Conservation (phyloP, 2,797 vertebrate species). For the Pempheris klunzingeri region DNA sequence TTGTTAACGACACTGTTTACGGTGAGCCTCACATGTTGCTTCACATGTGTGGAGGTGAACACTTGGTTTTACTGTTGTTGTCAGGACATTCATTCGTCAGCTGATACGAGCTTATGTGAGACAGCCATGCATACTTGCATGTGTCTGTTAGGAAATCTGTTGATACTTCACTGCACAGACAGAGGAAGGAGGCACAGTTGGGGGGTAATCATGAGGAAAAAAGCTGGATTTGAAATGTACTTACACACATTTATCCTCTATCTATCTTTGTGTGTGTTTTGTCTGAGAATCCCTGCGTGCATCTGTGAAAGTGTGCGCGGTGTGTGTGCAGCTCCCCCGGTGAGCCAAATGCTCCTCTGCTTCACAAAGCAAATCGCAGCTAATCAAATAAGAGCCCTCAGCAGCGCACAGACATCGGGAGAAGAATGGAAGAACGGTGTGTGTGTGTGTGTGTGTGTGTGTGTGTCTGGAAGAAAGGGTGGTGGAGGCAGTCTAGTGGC, state of each 20-base stretch:
- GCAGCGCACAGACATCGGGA: conserved; percentile 64
- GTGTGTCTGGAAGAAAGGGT: conserved; percentile 59
- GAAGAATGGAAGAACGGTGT: conserved; percentile 63
- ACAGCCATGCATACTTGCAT: background rate
- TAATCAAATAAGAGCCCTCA: conserved; percentile 84
- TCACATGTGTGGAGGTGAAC: background rate
- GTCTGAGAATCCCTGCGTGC: conserved; percentile 37
- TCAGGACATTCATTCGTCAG: background rate
- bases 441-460: conserved; percentile 52
- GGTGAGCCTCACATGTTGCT: background rate
- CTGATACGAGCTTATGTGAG: background rate
- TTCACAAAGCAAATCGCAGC: conserved; percentile 82
- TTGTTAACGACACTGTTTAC: conserved; percentile 9
- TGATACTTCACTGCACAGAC: conserved; percentile 14
- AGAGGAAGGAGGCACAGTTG: conserved; percentile 21
- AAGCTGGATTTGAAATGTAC: conserved; percentile 13
- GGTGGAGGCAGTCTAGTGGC: conserved; percentile 70
- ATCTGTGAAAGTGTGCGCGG: conserved; percentile 48
- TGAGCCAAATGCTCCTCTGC: conserved; percentile 76
- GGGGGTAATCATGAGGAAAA: conserved; percentile 23
- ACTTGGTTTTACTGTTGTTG: background rate
- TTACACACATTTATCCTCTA: conserved; percentile 32
- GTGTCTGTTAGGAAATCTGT: conserved; percentile 5
- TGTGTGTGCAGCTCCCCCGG: conserved; percentile 62
- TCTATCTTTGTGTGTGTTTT: conserved; percentile 42